Evolutionary conservation across 2,888 invertebrate species (phyloP).

Genomic region (Gordius sp.): DNA sequence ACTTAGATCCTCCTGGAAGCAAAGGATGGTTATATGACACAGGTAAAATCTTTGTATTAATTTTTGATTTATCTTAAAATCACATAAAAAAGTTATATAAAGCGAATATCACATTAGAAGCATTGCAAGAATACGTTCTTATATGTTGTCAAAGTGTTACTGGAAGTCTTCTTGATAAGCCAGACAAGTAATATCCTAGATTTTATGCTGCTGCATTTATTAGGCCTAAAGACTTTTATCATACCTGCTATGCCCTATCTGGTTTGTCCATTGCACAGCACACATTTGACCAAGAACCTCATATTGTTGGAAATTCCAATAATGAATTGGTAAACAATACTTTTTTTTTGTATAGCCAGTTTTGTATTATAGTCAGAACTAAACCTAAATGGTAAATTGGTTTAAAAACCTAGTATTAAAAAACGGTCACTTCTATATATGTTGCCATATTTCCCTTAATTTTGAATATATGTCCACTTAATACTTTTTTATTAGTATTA

Average conservation of each 20-base stretch:
- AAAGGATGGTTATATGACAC: too few species aligned
- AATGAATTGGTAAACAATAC: constrained; percentile 21
- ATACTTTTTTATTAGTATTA: too few species aligned
- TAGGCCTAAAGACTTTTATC: constrained; percentile 66
- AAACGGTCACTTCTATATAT: too few species aligned
- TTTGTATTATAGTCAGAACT: not conserved
- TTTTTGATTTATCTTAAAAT: not conserved
- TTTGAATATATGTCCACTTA: too few species aligned
- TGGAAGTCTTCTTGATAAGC: constrained; percentile 83
- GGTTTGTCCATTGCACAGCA: constrained; percentile 78
- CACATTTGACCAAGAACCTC: constrained; percentile 19
- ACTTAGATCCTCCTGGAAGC: too few species aligned
- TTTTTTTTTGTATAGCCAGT: constrained; percentile 19
- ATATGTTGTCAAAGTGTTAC: constrained; percentile 58
- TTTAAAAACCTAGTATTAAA: too few species aligned
- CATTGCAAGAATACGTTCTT: constrained; percentile 75
- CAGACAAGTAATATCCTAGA: constrained; percentile 47
- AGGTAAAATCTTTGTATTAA: too few species aligned
- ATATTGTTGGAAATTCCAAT: constrained; percentile 21
- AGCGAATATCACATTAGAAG: too few species aligned
- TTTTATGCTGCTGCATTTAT: constrained; percentile 18
- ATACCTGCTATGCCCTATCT: constrained; percentile 80
- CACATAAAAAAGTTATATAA: too few species aligned
- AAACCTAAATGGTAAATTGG: not conserved
- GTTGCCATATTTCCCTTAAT: too few species aligned